A percentile compares a stretch with the other conserved stretches of the same genome.
phyloP scores from a whole-genome alignment of 2,797 vertebrate species.

The Enteromius mattozi region DNA sequence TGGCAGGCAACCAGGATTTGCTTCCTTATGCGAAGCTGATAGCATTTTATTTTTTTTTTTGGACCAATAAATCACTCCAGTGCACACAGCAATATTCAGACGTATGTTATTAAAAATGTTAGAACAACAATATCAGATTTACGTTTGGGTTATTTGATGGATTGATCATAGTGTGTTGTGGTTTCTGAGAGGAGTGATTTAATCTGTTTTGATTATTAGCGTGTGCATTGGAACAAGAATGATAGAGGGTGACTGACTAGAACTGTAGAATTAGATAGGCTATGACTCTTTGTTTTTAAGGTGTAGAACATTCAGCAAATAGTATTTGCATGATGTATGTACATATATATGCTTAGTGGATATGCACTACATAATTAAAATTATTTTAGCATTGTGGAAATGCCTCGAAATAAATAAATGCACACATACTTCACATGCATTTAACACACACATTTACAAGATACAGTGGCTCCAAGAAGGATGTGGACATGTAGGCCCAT shows the following conservation, averaged over 20 bases:
- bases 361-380: neutral
- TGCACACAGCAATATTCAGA: conserved; percentile 82
- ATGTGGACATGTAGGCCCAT: neutral
- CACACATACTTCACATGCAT: neutral
- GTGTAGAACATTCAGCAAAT: neutral
- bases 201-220: conserved; percentile 82
- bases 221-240: conserved; percentile 66
- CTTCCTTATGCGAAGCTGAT: conserved; percentile 77
- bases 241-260: conserved; percentile 60
- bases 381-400: neutral
- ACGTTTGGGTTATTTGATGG: conserved; percentile 79
- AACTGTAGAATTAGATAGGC: neutral
- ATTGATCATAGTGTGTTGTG: conserved; percentile 75
- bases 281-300: neutral
- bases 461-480: no score
- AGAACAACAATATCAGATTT: conserved; percentile 82
- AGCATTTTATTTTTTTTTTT: conserved; percentile 71
- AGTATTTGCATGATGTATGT: neutral
- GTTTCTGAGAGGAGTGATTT: conserved; percentile 71
- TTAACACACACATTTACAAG: neutral
- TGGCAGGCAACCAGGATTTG: conserved; percentile 78
- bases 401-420: neutral
- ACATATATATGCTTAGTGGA: neutral
- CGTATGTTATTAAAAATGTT: conserved; percentile 82
- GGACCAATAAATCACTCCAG: conserved; percentile 79